A percentile compares a stretch with the other conserved stretches of the same genome.
phyloP scores from a whole-genome alignment of 2,797 vertebrate genomes.

The Meriones psammophilus region DNA sequence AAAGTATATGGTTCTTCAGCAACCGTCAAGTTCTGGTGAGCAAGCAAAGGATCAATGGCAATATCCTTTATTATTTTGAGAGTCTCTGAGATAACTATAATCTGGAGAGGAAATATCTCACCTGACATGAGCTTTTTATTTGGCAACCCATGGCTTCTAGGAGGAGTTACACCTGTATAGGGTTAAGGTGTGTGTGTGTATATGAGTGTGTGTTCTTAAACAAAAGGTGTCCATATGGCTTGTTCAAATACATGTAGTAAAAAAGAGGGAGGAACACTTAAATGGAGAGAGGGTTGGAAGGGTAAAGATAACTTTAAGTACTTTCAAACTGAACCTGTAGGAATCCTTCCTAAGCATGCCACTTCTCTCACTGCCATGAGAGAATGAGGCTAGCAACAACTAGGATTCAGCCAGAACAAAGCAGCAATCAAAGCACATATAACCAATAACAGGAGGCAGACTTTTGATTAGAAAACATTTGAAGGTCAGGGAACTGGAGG shows the following conservation, averaged over 20 bases:
- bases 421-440: neutral
- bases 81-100: neutral
- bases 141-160: neutral
- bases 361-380: neutral
- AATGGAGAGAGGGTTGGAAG: no score
- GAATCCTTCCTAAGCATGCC: neutral
- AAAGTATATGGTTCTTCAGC: neutral
- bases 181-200: neutral
- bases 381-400: neutral
- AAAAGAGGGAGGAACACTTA: neutral
- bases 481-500: neutral
- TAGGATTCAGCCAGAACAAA: neutral
- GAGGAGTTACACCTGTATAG: neutral
- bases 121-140: neutral
- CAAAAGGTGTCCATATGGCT: neutral
- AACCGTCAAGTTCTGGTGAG: neutral
- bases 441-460: constrained; percentile 1
- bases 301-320: neutral
- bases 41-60: neutral
- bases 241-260: neutral
- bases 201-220: neutral
- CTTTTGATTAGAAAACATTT: neutral
- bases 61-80: neutral
- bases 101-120: neutral
- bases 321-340: neutral